phyloP scores from a whole-genome alignment of 2,797 vertebrate species.

The Glossophaga mutica region DNA sequence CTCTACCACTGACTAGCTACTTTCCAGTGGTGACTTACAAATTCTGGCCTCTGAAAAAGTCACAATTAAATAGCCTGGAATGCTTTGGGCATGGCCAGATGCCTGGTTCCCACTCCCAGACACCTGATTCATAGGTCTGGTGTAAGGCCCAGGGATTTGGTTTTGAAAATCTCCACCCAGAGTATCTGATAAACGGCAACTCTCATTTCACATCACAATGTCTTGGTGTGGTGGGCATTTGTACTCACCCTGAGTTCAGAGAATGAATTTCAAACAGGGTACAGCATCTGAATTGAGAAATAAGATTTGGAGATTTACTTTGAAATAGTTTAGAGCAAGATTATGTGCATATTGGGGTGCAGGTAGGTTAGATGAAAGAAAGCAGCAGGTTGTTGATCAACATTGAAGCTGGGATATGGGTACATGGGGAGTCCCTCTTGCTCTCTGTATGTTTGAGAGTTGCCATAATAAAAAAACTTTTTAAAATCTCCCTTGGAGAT shows the following conservation, averaged over 20 bases:
- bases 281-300: neutral
- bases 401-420: neutral
- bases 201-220: neutral
- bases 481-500: conserved; percentile 4
- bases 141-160: neutral
- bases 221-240: neutral
- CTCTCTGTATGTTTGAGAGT: neutral
- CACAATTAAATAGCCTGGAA: neutral
- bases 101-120: neutral
- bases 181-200: neutral
- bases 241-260: neutral
- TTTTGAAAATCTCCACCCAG: neutral
- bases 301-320: neutral
- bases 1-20: neutral
- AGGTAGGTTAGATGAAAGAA: neutral
- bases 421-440: neutral
- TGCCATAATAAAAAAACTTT: conserved; percentile 16
- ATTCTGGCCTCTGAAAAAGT: neutral
- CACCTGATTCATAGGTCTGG: neutral
- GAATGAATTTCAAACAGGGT: neutral
- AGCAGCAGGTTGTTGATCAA: neutral
- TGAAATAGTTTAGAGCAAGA: neutral
- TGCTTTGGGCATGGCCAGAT: neutral
- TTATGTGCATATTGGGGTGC: neutral
- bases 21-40: neutral